Conservation (phyloP, 2,797 vertebrate genomes). For the Sebastes cheni region DNA sequence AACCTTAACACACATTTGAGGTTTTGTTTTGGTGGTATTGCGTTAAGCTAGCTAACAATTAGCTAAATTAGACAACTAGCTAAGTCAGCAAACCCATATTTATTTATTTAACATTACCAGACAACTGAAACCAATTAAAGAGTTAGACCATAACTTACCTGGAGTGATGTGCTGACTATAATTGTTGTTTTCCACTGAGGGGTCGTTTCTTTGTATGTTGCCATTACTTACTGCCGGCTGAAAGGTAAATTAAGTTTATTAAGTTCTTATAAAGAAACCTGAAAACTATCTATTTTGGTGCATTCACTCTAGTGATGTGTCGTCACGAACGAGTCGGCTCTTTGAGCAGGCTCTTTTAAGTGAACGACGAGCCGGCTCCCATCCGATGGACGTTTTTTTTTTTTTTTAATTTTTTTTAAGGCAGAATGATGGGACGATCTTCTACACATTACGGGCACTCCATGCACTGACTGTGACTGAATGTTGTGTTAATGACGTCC, state of each 20-base stretch:
- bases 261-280: neutral
- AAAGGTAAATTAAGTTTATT: too few species aligned
- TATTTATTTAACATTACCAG: neutral
- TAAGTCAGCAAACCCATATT: neutral
- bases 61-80: neutral
- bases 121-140: neutral
- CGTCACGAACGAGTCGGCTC: too few species aligned
- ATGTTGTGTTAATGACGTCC: too few species aligned
- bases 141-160: slow-evolving; percentile 73
- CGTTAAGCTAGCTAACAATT: neutral
- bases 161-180: slow-evolving; percentile 87
- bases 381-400: too few species aligned
- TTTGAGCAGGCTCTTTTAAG: too few species aligned
- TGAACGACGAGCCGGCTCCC: too few species aligned
- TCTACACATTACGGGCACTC: too few species aligned
- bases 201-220: neutral
- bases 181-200: slow-evolving; percentile 87
- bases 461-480: too few species aligned
- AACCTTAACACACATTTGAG: fast-evolving
- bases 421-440: too few species aligned
- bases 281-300: fast-evolving
- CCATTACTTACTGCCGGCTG: slow-evolving; percentile 4
- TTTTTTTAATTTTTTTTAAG: too few species aligned
- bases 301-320: too few species aligned
- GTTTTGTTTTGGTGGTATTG: too few species aligned